Conservation (phyloP, 2,888 invertebrate species). For the Dinocampus coccinellae region DNA sequence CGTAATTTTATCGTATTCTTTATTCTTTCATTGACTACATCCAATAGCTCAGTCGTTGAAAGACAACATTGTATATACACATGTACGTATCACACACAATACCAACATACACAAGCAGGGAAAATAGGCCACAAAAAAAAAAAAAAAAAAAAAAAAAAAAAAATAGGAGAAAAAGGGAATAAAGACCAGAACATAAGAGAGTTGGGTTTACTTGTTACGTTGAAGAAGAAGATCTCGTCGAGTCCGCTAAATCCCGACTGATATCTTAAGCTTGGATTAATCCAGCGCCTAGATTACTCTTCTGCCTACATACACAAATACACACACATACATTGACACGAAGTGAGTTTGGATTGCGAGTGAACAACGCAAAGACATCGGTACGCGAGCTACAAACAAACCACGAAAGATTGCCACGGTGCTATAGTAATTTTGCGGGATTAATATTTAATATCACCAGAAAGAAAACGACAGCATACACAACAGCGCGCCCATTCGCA, state of each 20-base stretch:
- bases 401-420: constrained; percentile 57
- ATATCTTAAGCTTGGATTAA: constrained; percentile 66
- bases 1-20: too few species aligned
- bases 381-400: constrained; percentile 30
- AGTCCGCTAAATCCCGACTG: constrained; percentile 58
- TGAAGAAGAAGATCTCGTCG: constrained; percentile 45
- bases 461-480: constrained; percentile 43
- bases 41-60: constrained; percentile 5
- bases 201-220: constrained; percentile 48
- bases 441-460: constrained; percentile 68
- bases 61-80: background rate
- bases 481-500: constrained; percentile 4
- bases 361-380: constrained; percentile 30
- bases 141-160: constrained; percentile 19
- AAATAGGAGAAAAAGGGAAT: background rate
- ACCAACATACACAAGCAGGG: constrained; percentile 4
- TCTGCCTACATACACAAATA: constrained; percentile 38
- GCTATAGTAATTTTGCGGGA: constrained; percentile 66
- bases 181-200: background rate
- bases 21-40: too few species aligned
- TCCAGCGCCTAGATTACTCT: constrained; percentile 65
- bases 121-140: constrained; percentile 5
- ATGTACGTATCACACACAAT: background rate
- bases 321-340: background rate
- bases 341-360: constrained; percentile 25